These are phyloP conservation scores for Theristicus caerulescens DNA, from an alignment of 2,113 vertebrate species.

Conservation along the genomic window DNA sequence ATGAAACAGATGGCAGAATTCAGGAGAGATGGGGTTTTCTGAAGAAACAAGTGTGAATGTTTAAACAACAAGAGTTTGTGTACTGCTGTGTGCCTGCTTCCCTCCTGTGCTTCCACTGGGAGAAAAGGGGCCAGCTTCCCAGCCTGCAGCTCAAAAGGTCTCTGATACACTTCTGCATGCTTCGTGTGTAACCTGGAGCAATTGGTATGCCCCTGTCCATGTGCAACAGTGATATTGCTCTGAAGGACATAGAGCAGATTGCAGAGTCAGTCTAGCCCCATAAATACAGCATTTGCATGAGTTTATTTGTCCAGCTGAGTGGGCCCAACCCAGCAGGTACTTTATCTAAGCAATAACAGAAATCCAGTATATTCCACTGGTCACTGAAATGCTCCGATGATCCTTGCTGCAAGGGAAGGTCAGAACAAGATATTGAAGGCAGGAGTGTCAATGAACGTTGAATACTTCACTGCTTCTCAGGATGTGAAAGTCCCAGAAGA, in stretches of 20 bases:
- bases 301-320: neutral
- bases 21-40: neutral
- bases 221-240: neutral
- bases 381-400: neutral
- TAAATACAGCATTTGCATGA: neutral
- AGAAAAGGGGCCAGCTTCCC: neutral
- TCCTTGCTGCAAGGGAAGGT: neutral
- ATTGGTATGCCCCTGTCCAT: neutral
- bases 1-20: neutral
- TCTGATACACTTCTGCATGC: neutral
- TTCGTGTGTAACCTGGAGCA: neutral
- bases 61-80: neutral
- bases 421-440: neutral
- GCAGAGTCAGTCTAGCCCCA: neutral
- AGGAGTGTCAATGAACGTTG: neutral
- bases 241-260: neutral
- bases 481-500: neutral
- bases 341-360: neutral
- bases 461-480: neutral
- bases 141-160: neutral
- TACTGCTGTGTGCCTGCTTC: neutral
- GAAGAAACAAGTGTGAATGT: neutral
- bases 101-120: neutral
- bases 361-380: neutral
- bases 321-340: neutral